Percentiles rank a stretch among this genome's conserved stretches.
These are phyloP conservation scores for Grus americana DNA, from an alignment of 2,113 vertebrate species.

Conservation along the genomic window DNA sequence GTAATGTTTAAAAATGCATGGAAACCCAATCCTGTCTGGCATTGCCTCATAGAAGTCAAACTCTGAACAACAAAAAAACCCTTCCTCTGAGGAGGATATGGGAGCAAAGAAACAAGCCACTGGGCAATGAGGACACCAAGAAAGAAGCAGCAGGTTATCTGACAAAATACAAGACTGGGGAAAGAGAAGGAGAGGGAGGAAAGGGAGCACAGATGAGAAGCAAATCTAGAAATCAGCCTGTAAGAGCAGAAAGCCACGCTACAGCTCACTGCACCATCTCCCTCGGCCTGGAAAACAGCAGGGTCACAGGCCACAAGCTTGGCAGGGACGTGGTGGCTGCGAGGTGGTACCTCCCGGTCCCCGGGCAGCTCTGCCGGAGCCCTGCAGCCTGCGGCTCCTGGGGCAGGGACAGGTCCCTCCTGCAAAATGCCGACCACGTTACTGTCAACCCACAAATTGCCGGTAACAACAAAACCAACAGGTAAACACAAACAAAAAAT, in stretches of 20 bases:
- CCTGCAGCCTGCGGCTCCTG: background rate
- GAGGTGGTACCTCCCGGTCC: background rate
- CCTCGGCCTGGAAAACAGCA: background rate
- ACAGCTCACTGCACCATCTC: background rate
- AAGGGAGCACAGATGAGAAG: background rate
- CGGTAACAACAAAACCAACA: background rate
- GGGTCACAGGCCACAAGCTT: background rate
- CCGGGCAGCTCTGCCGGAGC: fast-evolving
- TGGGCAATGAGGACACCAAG: background rate
- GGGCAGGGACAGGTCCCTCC: background rate
- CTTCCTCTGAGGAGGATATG: background rate
- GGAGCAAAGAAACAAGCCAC: background rate
- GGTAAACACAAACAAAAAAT: background rate
- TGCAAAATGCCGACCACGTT: background rate
- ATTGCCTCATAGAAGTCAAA: background rate
- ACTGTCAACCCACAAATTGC: background rate
- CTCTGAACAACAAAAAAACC: background rate
- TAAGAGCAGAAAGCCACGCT: background rate
- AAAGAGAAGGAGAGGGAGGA: background rate
- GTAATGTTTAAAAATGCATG: background rate
- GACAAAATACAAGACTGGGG: background rate
- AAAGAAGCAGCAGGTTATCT: background rate
- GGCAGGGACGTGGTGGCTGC: background rate
- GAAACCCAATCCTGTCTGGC: background rate
- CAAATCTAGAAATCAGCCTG: background rate